Conservation (phyloP, 53 echinoderm and acorn worm genomes). For the Paracentrotus lividus region DNA sequence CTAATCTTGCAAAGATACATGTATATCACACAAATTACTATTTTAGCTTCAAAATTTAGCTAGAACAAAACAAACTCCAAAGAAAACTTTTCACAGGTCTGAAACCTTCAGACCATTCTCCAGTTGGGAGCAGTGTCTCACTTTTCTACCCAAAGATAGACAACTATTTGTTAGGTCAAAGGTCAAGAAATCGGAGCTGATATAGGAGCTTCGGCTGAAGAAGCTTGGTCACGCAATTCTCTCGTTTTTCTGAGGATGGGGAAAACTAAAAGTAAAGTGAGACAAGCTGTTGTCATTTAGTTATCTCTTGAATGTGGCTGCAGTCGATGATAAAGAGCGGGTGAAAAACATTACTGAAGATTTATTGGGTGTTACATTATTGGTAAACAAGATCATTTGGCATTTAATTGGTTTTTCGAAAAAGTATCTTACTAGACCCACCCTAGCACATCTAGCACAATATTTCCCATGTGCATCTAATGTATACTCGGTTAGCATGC, state of each 20-base stretch:
- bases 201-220: slow-evolving; percentile 63
- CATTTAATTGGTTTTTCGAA: too few species aligned
- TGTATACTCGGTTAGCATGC: too few species aligned
- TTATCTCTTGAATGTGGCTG: slow-evolving; percentile 48
- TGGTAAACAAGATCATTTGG: slow-evolving; percentile 39
- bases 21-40: too few species aligned
- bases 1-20: too few species aligned
- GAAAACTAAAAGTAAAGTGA: slow-evolving; percentile 23
- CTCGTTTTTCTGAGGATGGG: slow-evolving; percentile 41
- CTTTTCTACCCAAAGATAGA: slow-evolving; percentile 61
- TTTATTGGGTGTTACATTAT: not conserved
- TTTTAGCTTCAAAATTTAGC: too few species aligned
- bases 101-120: slow-evolving; percentile 26
- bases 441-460: too few species aligned
- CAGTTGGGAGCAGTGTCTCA: slow-evolving; percentile 44
- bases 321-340: not conserved
- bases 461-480: too few species aligned
- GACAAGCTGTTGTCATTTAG: slow-evolving; percentile 41
- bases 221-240: slow-evolving; percentile 65
- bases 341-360: slow-evolving; percentile 23
- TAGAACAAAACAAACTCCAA: not conserved
- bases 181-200: slow-evolving; percentile 47
- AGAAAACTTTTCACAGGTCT: slow-evolving; percentile 1
- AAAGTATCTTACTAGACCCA: too few species aligned
- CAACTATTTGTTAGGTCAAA: slow-evolving; percentile 67